Conservation (phyloP, 2,888 invertebrate genomes). For the Pseudococcus viburni region DNA sequence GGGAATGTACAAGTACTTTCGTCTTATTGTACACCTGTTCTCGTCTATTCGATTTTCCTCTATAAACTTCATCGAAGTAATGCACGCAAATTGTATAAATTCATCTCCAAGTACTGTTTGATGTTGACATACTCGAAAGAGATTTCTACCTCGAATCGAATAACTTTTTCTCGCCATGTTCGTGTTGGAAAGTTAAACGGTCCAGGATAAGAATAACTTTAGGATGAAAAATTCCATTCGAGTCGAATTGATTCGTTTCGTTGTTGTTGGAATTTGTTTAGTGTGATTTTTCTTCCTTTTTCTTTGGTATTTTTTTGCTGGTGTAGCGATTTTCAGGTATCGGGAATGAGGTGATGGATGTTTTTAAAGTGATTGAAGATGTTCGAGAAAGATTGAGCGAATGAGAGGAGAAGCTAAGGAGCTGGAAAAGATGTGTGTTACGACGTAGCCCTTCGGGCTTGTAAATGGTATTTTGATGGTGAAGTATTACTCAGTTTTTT, state of each 20-base stretch:
- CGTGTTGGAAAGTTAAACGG: neutral
- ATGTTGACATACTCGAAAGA: slow-evolving; percentile 1
- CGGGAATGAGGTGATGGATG: neutral
- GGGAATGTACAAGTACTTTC: neutral
- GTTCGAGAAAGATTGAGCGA: neutral
- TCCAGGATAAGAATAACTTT: neutral
- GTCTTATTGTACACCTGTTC: neutral
- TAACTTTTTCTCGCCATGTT: neutral
- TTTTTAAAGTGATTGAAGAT: neutral
- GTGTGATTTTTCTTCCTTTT: neutral
- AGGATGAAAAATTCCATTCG: neutral
- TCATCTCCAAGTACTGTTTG: neutral
- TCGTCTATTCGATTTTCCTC: neutral
- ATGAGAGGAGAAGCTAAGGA: neutral
- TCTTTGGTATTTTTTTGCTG: neutral
- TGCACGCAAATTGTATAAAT: slow-evolving; percentile 3
- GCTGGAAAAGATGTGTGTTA: no score
- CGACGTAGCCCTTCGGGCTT: no score
- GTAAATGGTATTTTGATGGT: no score
- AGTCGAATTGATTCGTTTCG: neutral
- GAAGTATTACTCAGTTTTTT: no score
- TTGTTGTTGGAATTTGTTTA: neutral
- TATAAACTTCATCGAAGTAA: neutral
- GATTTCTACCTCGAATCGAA: slow-evolving; percentile 11
- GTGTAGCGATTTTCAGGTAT: neutral